Base-by-base conservation (phyloP, 2,888 invertebrate genomes). In the Agonopterix subpropinquella region DNA sequence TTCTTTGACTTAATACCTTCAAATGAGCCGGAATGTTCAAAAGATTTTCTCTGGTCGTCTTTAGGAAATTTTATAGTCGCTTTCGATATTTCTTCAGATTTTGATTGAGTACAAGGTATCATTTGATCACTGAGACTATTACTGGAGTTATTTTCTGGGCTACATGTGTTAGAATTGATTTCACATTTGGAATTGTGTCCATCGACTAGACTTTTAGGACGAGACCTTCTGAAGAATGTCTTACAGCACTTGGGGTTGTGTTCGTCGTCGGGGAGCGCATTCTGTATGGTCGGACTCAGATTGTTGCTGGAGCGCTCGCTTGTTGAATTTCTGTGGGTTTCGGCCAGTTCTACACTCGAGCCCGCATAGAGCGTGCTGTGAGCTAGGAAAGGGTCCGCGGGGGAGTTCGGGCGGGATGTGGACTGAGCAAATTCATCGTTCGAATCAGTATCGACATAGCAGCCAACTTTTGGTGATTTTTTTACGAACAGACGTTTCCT, bases 401-500 rank as follows among this genome's bases (percentile, higher is more conserved):
- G 88, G 46, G 88, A 88, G 58, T 82, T 84, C n/a, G 88, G 86
- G 47, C 88, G 77, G 44, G 88, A 88, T 43, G 77, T 64, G 52
- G 81, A 77, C 56, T 82, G 84, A 52, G 64, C 67, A 51, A 78
- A 80, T 73, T 87, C 88, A 57, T 86, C 86, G 57, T 81, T 81
- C 36, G 86, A 88, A 68, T 87, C 88, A 47, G 84, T 77, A 65
- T 89, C 88, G 53, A 87, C 80, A 73, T 80, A 82, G 70, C 89
- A 89, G 52, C 89, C 89, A 61, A 89, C 89, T 81, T 86, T 88
- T 37, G 89, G 88, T 4, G 89, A 89, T 62, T 89, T 89, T 65
- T 88, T 89, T 48, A 88, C 89, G 59, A 89, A 85, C 52, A 89
- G 60, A 45, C 89, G 78, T 64, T 89, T 89, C 39, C 89, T 80